These are phyloP conservation scores for Phyto melanocephala DNA, from an alignment of 2,888 invertebrate species.

Conservation along the genomic window DNA sequence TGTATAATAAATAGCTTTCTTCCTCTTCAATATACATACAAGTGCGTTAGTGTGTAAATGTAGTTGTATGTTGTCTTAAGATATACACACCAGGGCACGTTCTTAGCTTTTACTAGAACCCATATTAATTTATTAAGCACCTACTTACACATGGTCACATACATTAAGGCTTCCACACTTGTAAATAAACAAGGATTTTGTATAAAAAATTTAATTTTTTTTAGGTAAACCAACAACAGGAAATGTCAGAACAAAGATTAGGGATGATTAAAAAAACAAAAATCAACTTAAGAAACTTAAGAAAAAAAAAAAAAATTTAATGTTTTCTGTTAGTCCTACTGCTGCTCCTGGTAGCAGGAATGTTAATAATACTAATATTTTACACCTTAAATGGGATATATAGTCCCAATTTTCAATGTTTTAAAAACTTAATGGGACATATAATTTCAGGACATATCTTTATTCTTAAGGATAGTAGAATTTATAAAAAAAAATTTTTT, in stretches of 20 bases:
- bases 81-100: not conserved
- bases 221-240: slow-evolving; percentile 6
- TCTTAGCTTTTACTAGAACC: not conserved
- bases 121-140: not conserved
- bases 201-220: not conserved
- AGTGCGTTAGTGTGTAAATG: not conserved
- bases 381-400: no score
- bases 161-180: not conserved
- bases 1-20: slow-evolving; percentile 3
- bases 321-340: not conserved
- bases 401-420: no score
- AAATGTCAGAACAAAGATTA: not conserved
- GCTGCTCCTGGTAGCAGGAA: no score
- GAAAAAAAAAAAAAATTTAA: no score
- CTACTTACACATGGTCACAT: not conserved
- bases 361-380: no score
- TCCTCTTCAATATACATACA: not conserved
- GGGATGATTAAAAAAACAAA: not conserved
- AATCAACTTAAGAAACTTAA: no score
- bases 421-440: no score
- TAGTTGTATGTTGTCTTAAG: not conserved
- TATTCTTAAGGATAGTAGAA: no score
- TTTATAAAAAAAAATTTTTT: no score
- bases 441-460: no score
- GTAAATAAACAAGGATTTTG: not conserved